Conservation (phyloP, 2,113 vertebrate genomes). For the Carassius auratus region DNA sequence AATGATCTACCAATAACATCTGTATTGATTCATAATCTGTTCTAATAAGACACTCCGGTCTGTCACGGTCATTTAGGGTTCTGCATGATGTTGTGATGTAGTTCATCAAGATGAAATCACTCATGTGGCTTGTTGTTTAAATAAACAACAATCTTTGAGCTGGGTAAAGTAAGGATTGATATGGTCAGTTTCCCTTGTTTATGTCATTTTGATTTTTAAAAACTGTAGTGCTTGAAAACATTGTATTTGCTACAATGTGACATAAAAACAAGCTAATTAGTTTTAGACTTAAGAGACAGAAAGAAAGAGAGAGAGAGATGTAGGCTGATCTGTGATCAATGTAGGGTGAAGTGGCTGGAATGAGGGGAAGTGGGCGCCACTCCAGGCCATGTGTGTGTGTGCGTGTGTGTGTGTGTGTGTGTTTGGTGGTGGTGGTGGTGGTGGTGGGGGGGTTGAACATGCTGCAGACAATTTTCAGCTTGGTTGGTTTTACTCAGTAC, state of each 20-base stretch:
- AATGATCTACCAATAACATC: neutral
- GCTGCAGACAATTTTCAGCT: slow-evolving; percentile 99
- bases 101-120: neutral
- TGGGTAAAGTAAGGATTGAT: slow-evolving; percentile 33
- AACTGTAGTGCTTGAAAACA: neutral
- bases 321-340: slow-evolving; percentile 77
- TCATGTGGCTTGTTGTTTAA: slow-evolving; percentile 18
- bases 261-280: slow-evolving; percentile 33
- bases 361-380: slow-evolving; percentile 71
- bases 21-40: neutral
- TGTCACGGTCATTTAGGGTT: too few relatives aligned
- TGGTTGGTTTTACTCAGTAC: slow-evolving; percentile 99
- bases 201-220: neutral
- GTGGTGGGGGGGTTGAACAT: slow-evolving; percentile 89
- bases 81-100: neutral
- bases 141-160: slow-evolving; percentile 44
- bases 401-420: slow-evolving; percentile 30
- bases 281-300: slow-evolving; percentile 41
- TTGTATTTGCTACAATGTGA: neutral
- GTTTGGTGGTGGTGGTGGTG: neutral
- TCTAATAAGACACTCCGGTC: neutral
- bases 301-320: slow-evolving; percentile 51
- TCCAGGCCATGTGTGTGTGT: slow-evolving; percentile 46
- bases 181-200: neutral
- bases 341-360: slow-evolving; percentile 72